A percentile compares a stretch with the other conserved stretches of the same genome.
Conservation (phyloP, 2,888 invertebrate genomes). For the Muschampia plurimacula region DNA sequence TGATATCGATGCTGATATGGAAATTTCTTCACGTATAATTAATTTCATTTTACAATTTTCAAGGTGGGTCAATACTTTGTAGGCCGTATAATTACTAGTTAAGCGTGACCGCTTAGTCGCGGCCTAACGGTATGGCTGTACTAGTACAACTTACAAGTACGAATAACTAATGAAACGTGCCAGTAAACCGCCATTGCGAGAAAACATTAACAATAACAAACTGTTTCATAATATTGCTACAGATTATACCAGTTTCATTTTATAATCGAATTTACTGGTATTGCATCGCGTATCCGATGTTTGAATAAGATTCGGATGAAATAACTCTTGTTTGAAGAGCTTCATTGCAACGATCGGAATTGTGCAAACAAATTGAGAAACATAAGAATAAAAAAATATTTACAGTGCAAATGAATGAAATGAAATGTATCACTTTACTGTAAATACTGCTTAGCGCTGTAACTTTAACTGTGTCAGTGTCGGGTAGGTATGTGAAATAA, state of each 20-base stretch:
- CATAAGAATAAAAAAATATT: neutral
- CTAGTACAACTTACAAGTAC: conserved; percentile 19
- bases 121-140: conserved; percentile 44
- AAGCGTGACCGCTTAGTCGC: conserved; percentile 40
- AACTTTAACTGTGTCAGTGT: neutral
- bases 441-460: neutral
- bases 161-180: conserved; percentile 42
- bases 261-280: conserved; percentile 22
- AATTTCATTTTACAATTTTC: conserved; percentile 27
- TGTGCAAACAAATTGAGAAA: neutral
- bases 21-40: neutral
- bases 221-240: conserved; percentile 32
- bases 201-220: conserved; percentile 40
- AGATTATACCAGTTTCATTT: conserved; percentile 20
- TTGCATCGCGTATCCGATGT: conserved; percentile 5
- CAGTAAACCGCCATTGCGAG: conserved; percentile 41
- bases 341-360: neutral
- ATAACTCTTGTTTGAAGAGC: conserved; percentile 12
- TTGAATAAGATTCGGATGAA: conserved; percentile 23
- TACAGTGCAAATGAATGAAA: too few species aligned
- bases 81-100: conserved; percentile 35
- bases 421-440: neutral
- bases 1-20: neutral
- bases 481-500: neutral
- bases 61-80: conserved; percentile 28